These are phyloP conservation scores for Lamproptera curius DNA, from an alignment of 2,888 invertebrate genomes.

Conservation along the genomic window DNA sequence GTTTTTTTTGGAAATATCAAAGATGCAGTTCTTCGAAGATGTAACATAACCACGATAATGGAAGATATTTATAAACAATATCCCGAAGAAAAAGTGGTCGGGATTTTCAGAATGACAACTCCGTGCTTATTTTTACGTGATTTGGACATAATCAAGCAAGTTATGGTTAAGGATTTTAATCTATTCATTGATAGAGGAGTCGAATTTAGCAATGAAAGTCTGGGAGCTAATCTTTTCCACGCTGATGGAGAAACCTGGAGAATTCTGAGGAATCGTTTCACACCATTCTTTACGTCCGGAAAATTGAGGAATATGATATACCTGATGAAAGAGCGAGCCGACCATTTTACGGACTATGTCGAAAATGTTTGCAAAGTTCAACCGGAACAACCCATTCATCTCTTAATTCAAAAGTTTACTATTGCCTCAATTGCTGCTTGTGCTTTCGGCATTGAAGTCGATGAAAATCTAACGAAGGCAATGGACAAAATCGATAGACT, in stretches of 20 bases:
- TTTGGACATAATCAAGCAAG: conserved; percentile 45
- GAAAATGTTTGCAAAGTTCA: conserved; percentile 21
- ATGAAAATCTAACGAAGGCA: conserved; percentile 16
- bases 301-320: conserved; percentile 54
- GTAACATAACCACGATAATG: conserved; percentile 29
- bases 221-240: conserved; percentile 47
- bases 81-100: conserved; percentile 48
- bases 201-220: conserved; percentile 39
- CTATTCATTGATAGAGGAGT: conserved; percentile 47
- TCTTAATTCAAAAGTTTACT: conserved; percentile 38
- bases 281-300: conserved; percentile 48
- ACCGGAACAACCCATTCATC: conserved; percentile 34
- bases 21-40: conserved; percentile 33
- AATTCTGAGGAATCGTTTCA: too few relatives aligned
- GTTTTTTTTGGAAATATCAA: conserved; percentile 43
- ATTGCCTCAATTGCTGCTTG: conserved; percentile 37
- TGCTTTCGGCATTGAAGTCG: conserved; percentile 39
- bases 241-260: conserved; percentile 43
- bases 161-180: too few relatives aligned
- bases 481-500: conserved; percentile 30
- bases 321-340: conserved; percentile 38
- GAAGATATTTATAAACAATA: conserved; percentile 39
- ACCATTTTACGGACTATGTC: conserved; percentile 36
- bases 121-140: conserved; percentile 46
- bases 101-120: too few relatives aligned